Conservation (phyloP, 2,797 vertebrate species). For the Moxostoma hubbsi region DNA sequence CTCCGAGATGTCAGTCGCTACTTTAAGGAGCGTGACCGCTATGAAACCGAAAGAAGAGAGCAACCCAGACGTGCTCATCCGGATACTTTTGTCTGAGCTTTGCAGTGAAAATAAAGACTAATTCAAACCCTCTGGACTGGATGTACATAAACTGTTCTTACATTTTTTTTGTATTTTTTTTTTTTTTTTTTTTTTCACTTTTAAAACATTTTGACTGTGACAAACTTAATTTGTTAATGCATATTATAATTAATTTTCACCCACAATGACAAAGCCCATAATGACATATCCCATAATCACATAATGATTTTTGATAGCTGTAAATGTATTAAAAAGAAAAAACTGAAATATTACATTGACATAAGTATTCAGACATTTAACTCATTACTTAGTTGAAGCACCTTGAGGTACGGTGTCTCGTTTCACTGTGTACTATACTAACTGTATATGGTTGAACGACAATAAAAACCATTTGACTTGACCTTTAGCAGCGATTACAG, state of each 20-base stretch:
- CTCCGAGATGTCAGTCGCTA: conserved; percentile 69
- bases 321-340: too few relatives aligned
- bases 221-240: background rate
- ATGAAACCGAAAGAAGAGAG: conserved; percentile 23
- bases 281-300: too few relatives aligned
- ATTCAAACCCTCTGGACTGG: background rate
- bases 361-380: too few relatives aligned
- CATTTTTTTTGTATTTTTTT: background rate
- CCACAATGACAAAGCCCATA: too few relatives aligned
- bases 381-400: too few relatives aligned
- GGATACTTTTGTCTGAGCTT: conserved; percentile 47
- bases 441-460: too few relatives aligned
- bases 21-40: conserved; percentile 54
- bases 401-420: too few relatives aligned
- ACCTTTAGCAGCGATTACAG: too few relatives aligned
- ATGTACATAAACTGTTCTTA: conserved; percentile 12
- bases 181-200: conserved; percentile 17
- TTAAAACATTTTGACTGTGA: background rate
- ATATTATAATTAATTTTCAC: background rate
- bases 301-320: too few relatives aligned
- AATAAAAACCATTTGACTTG: too few relatives aligned
- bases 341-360: too few relatives aligned
- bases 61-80: conserved; percentile 40
- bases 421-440: too few relatives aligned
- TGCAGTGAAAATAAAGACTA: background rate